Evolutionary conservation across 2,113 vertebrate genomes (phyloP).

Genomic region (Rhizomys pruinosus): DNA sequence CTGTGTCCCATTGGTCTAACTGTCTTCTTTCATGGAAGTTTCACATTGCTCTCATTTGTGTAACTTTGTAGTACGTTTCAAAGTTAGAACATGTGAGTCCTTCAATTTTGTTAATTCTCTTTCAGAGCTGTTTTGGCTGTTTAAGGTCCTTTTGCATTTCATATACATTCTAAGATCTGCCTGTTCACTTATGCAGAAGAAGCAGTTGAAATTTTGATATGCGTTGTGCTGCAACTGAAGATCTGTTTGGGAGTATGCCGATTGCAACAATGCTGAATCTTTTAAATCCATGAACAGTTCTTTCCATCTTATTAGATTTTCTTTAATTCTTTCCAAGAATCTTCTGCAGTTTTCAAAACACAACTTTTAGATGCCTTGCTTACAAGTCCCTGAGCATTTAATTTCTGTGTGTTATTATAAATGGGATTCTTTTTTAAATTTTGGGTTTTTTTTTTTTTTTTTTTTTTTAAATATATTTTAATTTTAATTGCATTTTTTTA

Average conservation of each 20-base stretch:
- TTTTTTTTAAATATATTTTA: too few species aligned
- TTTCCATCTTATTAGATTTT: neutral
- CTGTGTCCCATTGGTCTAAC: neutral
- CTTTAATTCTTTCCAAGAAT: neutral
- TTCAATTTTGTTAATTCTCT: neutral
- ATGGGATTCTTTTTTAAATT: slow-evolving; percentile 12
- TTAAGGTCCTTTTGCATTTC: neutral
- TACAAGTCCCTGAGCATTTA: neutral
- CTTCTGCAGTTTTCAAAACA: neutral
- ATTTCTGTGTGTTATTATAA: neutral
- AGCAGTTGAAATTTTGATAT: slow-evolving; percentile 32
- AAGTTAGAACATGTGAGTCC: neutral
- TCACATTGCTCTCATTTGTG: neutral
- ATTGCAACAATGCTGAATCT: neutral
- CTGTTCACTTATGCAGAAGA: neutral
- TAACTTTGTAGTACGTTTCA: neutral
- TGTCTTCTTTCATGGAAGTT: neutral
- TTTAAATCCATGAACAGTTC: neutral
- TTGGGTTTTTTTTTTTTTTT: neutral
- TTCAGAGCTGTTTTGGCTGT: neutral
- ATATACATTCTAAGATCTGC: neutral
- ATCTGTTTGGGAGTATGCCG: neutral
- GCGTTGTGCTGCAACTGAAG: neutral
- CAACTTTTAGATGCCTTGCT: neutral
- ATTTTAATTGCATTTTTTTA: too few species aligned